Percentiles rank a stretch among this genome's conserved stretches.
These are phyloP conservation scores for Fulmarus glacialis DNA, from an alignment of 2,113 vertebrate genomes.

Conservation along the genomic window DNA sequence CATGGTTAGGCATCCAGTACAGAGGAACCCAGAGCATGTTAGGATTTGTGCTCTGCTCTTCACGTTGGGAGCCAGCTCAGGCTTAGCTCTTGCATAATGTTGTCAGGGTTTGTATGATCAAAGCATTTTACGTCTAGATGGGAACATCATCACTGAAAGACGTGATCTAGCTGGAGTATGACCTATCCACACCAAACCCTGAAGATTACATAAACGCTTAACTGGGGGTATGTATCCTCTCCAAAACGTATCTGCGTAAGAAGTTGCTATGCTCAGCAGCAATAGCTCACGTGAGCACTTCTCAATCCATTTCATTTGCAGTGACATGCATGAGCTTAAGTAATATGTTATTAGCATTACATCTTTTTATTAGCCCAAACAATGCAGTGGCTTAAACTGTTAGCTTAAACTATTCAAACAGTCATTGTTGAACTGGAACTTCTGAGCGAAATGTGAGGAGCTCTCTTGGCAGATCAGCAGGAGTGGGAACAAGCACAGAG, in stretches of 20 bases:
- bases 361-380: neutral
- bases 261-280: neutral
- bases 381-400: neutral
- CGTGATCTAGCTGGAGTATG: neutral
- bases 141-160: neutral
- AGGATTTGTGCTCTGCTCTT: neutral
- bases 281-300: fast-evolving
- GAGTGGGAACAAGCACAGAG: neutral
- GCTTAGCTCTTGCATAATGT: neutral
- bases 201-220: neutral
- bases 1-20: neutral
- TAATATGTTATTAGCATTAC: neutral
- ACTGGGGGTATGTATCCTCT: neutral
- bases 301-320: neutral
- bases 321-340: neutral
- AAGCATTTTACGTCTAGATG: neutral
- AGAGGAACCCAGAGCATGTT: neutral
- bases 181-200: neutral
- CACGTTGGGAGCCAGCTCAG: neutral
- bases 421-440: neutral
- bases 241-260: neutral
- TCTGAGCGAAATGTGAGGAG: neutral
- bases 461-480: fast-evolving
- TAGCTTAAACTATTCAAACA: neutral
- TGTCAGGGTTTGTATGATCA: neutral